Percentiles rank a stretch among this genome's conserved stretches.
Evolutionary conservation across 1,140 invertebrate genomes (phyloP).

Genomic region (Bombyx mandarina): DNA sequence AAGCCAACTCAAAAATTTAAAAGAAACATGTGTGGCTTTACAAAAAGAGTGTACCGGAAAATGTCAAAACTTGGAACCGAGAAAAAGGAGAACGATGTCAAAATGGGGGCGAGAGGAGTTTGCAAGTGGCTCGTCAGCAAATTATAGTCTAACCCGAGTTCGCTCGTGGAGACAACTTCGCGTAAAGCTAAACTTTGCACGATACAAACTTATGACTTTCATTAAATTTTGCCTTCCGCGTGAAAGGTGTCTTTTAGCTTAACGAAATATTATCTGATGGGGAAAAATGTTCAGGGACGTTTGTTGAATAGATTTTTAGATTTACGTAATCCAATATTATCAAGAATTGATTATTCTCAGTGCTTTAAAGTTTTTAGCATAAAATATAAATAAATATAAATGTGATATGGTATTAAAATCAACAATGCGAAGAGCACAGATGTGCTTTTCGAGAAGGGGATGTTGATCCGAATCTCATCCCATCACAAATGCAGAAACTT

Average conservation of each 20-base stretch:
- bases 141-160: slow-evolving; percentile 51
- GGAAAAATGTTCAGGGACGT: no score
- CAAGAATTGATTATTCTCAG: no score
- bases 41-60: slow-evolving; percentile 7
- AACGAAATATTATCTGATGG: no score
- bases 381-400: no score
- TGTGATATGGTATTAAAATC: no score
- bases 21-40: background rate
- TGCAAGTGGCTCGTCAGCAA: slow-evolving; percentile 52
- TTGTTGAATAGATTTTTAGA: no score
- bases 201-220: slow-evolving; percentile 58
- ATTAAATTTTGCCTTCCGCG: slow-evolving; percentile 41
- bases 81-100: slow-evolving; percentile 31
- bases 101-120: slow-evolving; percentile 37
- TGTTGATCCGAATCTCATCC: no score
- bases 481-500: no score
- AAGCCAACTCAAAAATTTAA: background rate
- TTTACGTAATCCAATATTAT: no score
- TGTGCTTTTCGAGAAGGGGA: no score
- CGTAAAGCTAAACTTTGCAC: slow-evolving; percentile 38
- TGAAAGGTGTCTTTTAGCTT: background rate
- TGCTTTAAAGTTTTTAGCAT: no score
- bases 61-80: slow-evolving; percentile 14
- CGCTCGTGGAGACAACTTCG: slow-evolving; percentile 41
- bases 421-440: no score